Evolutionary conservation across 2,113 vertebrate genomes (phyloP).

Genomic region (Donacobius atricapilla): DNA sequence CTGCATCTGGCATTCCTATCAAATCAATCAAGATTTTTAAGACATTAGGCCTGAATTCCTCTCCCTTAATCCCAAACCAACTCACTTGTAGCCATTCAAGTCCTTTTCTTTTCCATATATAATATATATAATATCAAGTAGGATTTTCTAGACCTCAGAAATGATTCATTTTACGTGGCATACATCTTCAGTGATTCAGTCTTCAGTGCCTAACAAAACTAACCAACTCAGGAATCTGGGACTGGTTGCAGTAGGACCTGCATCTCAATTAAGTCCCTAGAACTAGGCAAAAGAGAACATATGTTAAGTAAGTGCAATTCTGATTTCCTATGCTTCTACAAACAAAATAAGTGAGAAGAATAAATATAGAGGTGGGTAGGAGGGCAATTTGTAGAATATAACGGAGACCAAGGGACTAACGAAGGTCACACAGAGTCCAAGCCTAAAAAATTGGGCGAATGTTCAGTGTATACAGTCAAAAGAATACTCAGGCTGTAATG

Average conservation of each 20-base stretch:
- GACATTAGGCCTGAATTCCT: not conserved
- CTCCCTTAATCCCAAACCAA: not conserved
- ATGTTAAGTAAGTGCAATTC: not conserved
- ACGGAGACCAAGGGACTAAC: not conserved
- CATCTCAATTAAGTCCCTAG: not conserved
- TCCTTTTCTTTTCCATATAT: not conserved
- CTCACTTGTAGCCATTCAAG: not conserved
- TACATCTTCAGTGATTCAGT: not conserved
- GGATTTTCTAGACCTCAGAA: not conserved
- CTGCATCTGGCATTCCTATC: not conserved
- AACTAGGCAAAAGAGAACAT: not conserved
- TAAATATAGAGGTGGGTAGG: not conserved
- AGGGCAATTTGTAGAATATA: not conserved
- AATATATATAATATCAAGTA: not conserved
- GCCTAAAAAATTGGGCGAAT: not conserved
- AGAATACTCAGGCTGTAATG: not conserved
- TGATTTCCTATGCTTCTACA: not conserved
- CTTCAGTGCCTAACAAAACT: not conserved
- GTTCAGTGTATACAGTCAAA: not conserved
- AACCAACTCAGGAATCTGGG: not conserved
- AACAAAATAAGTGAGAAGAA: not conserved
- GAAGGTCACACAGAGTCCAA: not conserved
- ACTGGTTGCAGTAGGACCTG: not conserved
- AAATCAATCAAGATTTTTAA: constrained; percentile 2
- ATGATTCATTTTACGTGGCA: not conserved